Evolutionary conservation across 2,113 vertebrate species (phyloP).

Genomic region (Hystrix cristata): DNA sequence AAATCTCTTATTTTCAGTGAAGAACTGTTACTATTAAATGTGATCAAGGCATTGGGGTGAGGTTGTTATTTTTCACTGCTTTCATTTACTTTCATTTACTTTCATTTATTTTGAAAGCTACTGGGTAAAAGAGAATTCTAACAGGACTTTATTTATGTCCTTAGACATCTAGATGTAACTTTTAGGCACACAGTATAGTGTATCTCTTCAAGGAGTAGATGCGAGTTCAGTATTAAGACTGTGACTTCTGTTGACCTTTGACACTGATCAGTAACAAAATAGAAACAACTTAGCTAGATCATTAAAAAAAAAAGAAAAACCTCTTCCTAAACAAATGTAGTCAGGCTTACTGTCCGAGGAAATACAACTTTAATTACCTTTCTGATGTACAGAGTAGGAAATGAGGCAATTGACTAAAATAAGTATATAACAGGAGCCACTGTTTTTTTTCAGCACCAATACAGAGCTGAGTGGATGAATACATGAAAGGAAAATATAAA

Average conservation of each 20-base stretch:
- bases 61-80: neutral
- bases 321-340: constrained; percentile 4
- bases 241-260: neutral
- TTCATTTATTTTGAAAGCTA: constrained; percentile 48
- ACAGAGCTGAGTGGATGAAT: neutral
- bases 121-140: neutral
- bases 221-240: neutral
- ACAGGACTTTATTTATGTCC: neutral
- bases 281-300: neutral
- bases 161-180: neutral
- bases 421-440: neutral
- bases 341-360: neutral
- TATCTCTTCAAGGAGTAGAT: neutral
- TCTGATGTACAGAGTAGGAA: neutral
- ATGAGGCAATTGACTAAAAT: neutral
- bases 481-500: neutral
- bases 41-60: neutral
- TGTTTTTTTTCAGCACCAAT: neutral
- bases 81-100: constrained; percentile 49
- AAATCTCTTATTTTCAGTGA: constrained; percentile 60
- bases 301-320: neutral
- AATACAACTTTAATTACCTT: constrained; percentile 43
- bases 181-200: neutral
- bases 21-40: constrained; percentile 34
- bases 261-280: neutral